phyloP scores from a whole-genome alignment of 2,888 invertebrate genomes.

The Cephus nigrinus region DNA sequence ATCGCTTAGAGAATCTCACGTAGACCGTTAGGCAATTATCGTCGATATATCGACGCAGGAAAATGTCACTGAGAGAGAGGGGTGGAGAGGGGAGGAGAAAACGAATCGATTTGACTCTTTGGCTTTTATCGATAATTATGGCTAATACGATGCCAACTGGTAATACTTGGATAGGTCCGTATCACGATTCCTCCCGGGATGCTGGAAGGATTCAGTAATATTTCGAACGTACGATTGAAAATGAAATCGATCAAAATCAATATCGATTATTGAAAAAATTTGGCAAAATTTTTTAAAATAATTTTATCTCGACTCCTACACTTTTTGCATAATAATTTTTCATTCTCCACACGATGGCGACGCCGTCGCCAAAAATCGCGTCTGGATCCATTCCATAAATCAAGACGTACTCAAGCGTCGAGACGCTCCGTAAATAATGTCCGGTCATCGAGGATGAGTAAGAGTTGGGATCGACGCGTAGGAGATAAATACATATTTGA shows the following conservation, averaged over 20 bases:
- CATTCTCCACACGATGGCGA: slow-evolving; percentile 16
- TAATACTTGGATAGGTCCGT: background rate
- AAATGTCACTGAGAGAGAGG: slow-evolving; percentile 49
- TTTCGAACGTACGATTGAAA: background rate
- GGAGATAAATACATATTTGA: background rate
- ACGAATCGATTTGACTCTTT: background rate
- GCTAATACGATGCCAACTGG: slow-evolving; percentile 1
- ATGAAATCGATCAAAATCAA: no score
- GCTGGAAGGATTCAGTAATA: background rate
- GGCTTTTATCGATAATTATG: background rate
- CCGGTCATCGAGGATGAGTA: slow-evolving; percentile 9
- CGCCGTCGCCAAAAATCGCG: slow-evolving; percentile 34
- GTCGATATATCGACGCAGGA: slow-evolving; percentile 57
- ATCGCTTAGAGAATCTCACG: slow-evolving; percentile 49
- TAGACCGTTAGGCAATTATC: slow-evolving; percentile 56
- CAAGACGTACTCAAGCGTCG: slow-evolving; percentile 13
- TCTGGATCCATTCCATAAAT: background rate
- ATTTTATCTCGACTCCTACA: background rate
- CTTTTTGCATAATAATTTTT: slow-evolving; percentile 34
- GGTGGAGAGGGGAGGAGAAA: slow-evolving; percentile 2
- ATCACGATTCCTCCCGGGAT: background rate
- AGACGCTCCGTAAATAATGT: slow-evolving; percentile 25
- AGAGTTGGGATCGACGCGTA: background rate
- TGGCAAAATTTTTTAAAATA: background rate
- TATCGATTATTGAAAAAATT: background rate